These are phyloP conservation scores for Lytechinus pictus DNA, from an alignment of 35 echinoderm and acorn worm species.

Conservation along the genomic window DNA sequence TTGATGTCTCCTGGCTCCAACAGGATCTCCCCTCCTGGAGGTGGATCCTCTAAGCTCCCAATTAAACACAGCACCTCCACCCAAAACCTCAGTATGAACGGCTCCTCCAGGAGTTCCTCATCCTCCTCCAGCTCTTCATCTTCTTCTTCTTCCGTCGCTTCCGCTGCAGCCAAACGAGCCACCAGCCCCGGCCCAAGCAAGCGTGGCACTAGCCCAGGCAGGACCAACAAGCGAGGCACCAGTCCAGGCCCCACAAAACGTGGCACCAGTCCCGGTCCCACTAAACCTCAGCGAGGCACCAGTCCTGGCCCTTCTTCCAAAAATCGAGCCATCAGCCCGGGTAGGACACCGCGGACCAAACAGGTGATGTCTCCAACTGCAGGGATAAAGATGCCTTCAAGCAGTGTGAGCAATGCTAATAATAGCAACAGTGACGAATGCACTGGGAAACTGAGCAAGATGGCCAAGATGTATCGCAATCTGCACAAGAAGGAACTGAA, in stretches of 20 bases:
- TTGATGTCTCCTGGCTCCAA: not conserved
- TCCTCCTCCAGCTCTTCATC: not conserved
- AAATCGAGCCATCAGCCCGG: conserved; percentile 13
- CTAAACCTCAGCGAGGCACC: not conserved
- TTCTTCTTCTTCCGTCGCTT: not conserved
- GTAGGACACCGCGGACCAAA: not conserved
- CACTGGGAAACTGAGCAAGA: conserved; percentile 35
- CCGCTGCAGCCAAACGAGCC: conserved; percentile 28
- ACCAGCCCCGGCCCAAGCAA: conserved; percentile 17
- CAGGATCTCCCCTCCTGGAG: conserved; percentile 29
- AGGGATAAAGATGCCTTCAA: conserved; percentile 1
- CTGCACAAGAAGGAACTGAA: conserved; percentile 49
- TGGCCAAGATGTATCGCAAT: conserved; percentile 52
- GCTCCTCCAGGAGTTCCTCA: not conserved
- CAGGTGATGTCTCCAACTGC: not conserved
- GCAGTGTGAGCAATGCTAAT: not conserved
- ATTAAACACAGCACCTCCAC: conserved; percentile 50
- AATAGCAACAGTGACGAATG: conserved; percentile 36
- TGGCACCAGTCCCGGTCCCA: not conserved
- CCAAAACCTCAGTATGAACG: conserved; percentile 33
- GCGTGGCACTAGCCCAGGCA: conserved; percentile 8
- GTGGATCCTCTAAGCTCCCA: conserved; percentile 40
- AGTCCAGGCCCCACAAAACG: conserved; percentile 23
- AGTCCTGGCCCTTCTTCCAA: not conserved
- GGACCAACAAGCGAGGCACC: not conserved